Percentiles rank a stretch among this genome's conserved stretches.
Conservation (phyloP, 2,888 invertebrate genomes). For the Micropterix aruncella region DNA sequence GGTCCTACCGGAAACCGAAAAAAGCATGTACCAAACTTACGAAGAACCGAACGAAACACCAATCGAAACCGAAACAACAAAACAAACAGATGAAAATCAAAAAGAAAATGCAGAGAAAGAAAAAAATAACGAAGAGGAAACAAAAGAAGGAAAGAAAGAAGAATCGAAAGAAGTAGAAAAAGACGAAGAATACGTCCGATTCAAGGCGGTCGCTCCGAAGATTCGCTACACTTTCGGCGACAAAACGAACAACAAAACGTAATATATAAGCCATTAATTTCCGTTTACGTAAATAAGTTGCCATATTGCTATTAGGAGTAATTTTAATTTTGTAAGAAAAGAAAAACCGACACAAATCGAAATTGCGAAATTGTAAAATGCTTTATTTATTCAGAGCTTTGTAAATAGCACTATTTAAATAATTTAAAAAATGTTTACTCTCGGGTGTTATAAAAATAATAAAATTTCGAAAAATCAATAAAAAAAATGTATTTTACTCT, state of each 20-base stretch:
- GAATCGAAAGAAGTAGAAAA: not conserved
- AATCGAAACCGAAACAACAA: conserved; percentile 29
- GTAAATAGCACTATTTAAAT: no score
- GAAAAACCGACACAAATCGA: no score
- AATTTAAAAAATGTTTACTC: no score
- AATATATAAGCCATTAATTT: no score
- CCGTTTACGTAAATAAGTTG: no score
- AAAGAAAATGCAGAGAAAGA: not conserved
- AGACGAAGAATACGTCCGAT: not conserved
- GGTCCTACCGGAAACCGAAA: conserved; percentile 12
- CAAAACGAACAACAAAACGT: not conserved
- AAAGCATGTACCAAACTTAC: conserved; percentile 7
- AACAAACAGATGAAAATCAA: not conserved
- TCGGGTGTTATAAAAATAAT: no score
- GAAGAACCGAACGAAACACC: conserved; percentile 30
- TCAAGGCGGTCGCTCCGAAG: not conserved
- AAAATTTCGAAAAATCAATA: no score
- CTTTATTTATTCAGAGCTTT: no score
- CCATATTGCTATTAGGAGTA: no score
- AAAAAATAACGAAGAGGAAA: not conserved
- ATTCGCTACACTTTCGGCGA: not conserved
- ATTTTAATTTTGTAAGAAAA: no score
- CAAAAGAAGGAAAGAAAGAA: not conserved
- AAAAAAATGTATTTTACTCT: no score
- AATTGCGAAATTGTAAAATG: no score